Base-by-base conservation (phyloP, 2,888 invertebrate species). In the Argynnis bischoffii region DNA sequence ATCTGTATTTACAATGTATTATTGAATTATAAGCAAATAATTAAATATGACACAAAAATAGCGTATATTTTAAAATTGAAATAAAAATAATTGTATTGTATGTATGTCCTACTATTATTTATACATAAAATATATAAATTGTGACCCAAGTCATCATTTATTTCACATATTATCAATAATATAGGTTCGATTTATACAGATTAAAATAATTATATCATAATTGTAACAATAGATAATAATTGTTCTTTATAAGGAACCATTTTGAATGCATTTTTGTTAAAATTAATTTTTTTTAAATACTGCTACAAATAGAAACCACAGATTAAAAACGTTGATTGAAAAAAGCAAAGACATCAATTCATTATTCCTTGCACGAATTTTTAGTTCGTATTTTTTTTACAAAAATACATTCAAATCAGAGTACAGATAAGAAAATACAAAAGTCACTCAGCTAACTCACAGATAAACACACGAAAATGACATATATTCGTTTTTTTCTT, bases 1-100 rank as follows among this genome's bases (percentile, higher is more conserved):
- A 53, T 50, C 35, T 54, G 21, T 64, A 65, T 65, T 65, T 65
- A 65, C 59, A 65, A 18, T 65, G 47, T 47, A 53, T 31, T 16
- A 47, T 59, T 46, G 35, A 54, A 55, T 15, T 59, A 26, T 4
- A 53, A 6, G n/a, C 16, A 63, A 47, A 48, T 51, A 47, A 18
- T 21, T 46, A 57, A 57, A 18, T 59, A 21, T 59, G 4, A 31
- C 48, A 13, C 26, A 13, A 48, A 59, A 48, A 48, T 35, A n/a
- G 6, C 21, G 4, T 26, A 15, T 48, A 57, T 48, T 26, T 59
- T 47, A 59, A 31, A 35, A 13, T 55, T 21, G 26, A 26, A 47
- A 21, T 47, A 15, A 18, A 47, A 55, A 46, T 3, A 21, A 57
- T 2, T 46, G 47, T 46, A 16, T 16, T 14, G 13, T 15, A 48